Base-by-base conservation (phyloP, 2,113 vertebrate species). In the Takifugu flavidus region DNA sequence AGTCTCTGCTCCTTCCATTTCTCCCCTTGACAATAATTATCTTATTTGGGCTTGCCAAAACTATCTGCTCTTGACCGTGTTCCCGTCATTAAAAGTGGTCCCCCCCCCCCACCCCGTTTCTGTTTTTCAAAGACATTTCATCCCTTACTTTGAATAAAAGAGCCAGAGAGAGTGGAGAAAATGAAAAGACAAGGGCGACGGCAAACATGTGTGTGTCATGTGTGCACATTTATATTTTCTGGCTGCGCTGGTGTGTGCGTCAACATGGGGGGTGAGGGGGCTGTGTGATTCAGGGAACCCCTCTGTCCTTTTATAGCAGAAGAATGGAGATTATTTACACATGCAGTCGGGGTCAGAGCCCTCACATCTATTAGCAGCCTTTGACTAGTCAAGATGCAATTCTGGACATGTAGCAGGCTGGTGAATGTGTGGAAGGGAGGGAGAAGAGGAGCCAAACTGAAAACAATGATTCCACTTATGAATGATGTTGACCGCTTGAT, bases 231-330 rank as follows among this genome's bases (percentile, higher is more conserved):
- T 64, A 27, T 59, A 28, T 71, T 65, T 62, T 70, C 39, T 12
- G n/a, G 27, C 27, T 50, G 25, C 31, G 49, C 53, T 59, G 13
- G 2, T 54, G 56, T 58, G 28, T 74, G 77, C 65, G 67, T 70
- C 88, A 89, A 90, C 90, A 91, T 77, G 74, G 82, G 85, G 88
- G 77, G 88, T 77, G 74, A 81, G 85, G 88, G 77, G 88, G 80
- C 79, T 77, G 70, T 67, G 27, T 79, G 92, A 89, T 85, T 91
- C 91, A 89, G 79, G 72, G 72, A 86, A 82, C 84, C 85, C 90
- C 89, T 83, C 84, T 91, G 84, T 93, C 95, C 93, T 95, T 98
- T 96, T 96, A 98, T 94, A 96, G 95, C 87, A 94, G 83, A 92
- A 93, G 91, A 88, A 86, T 90, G 88, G 84, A 86, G 91, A 92